Evolutionary conservation across 2,888 invertebrate genomes (phyloP).

Genomic region (Timandra comae): DNA sequence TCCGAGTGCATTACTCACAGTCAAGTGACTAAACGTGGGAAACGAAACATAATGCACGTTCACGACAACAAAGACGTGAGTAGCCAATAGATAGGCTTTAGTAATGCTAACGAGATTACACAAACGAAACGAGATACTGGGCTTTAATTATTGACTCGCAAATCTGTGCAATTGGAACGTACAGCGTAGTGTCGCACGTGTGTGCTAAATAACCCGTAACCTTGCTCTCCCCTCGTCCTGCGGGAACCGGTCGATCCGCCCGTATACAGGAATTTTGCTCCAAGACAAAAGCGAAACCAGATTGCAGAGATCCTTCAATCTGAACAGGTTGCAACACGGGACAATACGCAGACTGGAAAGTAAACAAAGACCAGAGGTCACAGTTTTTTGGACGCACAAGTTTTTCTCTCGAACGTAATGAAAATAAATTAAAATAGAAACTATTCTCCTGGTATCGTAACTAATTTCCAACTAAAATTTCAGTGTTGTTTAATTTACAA

Average conservation of each 20-base stretch:
- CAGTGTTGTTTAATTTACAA: no score
- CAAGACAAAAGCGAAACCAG: slow-evolving; percentile 40
- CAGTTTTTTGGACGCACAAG: slow-evolving; percentile 22
- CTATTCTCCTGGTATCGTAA: no score
- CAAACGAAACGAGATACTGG: not conserved
- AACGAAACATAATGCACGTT: slow-evolving; percentile 14
- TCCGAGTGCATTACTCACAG: slow-evolving; percentile 14
- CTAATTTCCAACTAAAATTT: no score
- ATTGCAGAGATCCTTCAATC: slow-evolving; percentile 26
- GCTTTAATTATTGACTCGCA: slow-evolving; percentile 5
- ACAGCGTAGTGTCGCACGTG: slow-evolving; percentile 38
- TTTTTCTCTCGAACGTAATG: not conserved
- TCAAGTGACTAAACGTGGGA: slow-evolving; percentile 17
- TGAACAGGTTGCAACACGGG: slow-evolving; percentile 20
- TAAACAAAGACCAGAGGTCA: slow-evolving; percentile 30
- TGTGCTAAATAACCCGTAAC: slow-evolving; percentile 55
- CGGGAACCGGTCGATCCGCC: slow-evolving; percentile 56
- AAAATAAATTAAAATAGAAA: slow-evolving; percentile 12
- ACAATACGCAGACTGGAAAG: slow-evolving; percentile 22
- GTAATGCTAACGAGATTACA: slow-evolving; percentile 2
- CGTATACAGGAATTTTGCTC: slow-evolving; percentile 42
- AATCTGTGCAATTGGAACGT: slow-evolving; percentile 15
- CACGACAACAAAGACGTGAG: slow-evolving; percentile 7
- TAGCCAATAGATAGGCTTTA: slow-evolving; percentile 4
- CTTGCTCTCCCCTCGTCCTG: slow-evolving; percentile 63